Base-by-base conservation (phyloP, 2,113 vertebrate species). In the Pluvianellus socialis region DNA sequence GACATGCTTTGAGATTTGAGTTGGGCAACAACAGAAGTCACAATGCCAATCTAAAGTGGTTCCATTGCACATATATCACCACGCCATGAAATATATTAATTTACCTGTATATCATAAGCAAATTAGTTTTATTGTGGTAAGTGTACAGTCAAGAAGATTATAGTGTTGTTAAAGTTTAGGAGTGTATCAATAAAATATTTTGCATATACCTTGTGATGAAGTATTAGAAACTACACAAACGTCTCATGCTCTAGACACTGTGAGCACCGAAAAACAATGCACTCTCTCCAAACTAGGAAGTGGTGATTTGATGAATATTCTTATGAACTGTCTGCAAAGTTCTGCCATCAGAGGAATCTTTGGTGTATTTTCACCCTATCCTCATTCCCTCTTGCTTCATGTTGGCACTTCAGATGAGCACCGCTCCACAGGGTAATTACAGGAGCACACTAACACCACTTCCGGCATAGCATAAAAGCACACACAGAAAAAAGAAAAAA, bases 161-260 rank as follows among this genome's bases (percentile, higher is more conserved):
- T 20, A 77, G 26, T 11, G 11, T 52, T 61, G 27, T 21, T 53
- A 15, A 73, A 30, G 24, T 59, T 61, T 30, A 66, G 35, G 21
- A 55, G 28, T 0, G 0, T 6, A 0, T 32, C 24, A 47, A 17
- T 28, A 62, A 44, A 30, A 8, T 50, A 26, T 27, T 80, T 50
- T 83, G 8, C 14, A 26, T 35, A 10, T 12, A 50, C 5, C 32
- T 62, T 10, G 18, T 5, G 35, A 44, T 16, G 7, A 74, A 88
- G 33, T 7, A 13, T 24, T 79, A 35, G 27, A 55, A 91, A n/a
- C 44, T 7, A 28, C 20, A 68, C 24, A 61, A 70, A 73, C 30
- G 45, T 40, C 13, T 75, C 15, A 2, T 40, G 19, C 21, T 70
- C 3, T 33, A 53, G 59, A 80, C 32, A 58, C 4, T 7, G 8